Evolutionary conservation across 2,888 invertebrate species (phyloP).

Genomic region (Thera britannica): DNA sequence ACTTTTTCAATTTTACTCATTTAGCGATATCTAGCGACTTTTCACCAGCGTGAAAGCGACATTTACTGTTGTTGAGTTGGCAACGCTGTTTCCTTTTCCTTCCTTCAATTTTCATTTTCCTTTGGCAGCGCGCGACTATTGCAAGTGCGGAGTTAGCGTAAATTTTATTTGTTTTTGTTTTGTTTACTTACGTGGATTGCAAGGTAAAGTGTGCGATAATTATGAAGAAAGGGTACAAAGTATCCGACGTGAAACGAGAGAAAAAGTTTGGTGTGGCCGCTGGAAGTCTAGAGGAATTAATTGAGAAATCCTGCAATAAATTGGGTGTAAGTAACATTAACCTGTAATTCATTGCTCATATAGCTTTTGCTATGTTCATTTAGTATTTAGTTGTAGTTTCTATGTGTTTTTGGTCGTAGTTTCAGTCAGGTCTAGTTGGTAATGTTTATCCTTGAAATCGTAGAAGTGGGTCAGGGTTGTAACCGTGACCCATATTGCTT

Average conservation of each 20-base stretch:
- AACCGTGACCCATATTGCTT: constrained; percentile 67
- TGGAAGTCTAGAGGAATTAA: constrained; percentile 86
- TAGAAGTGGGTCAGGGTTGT: constrained; percentile 60
- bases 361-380: constrained; percentile 16
- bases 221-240: constrained; percentile 89
- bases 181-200: constrained; percentile 7
- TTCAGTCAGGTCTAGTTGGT: constrained; percentile 46
- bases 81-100: too few species aligned
- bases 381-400: constrained; percentile 23
- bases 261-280: constrained; percentile 90
- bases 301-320: constrained; percentile 88
- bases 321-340: constrained; percentile 80
- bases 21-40: too few species aligned
- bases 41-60: too few species aligned
- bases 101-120: too few species aligned
- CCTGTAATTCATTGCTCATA: neutral
- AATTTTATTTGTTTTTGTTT: constrained; percentile 46
- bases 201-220: constrained; percentile 39
- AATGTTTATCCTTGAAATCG: constrained; percentile 51
- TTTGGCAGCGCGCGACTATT: neutral
- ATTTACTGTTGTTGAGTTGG: too few species aligned
- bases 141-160: constrained; percentile 2
- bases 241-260: constrained; percentile 87
- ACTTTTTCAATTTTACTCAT: too few species aligned
- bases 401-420: constrained; percentile 32